Percentiles rank a stretch among this genome's conserved stretches.
Conservation (phyloP, 2,113 vertebrate genomes). For the Benitochromis conjunctus region DNA sequence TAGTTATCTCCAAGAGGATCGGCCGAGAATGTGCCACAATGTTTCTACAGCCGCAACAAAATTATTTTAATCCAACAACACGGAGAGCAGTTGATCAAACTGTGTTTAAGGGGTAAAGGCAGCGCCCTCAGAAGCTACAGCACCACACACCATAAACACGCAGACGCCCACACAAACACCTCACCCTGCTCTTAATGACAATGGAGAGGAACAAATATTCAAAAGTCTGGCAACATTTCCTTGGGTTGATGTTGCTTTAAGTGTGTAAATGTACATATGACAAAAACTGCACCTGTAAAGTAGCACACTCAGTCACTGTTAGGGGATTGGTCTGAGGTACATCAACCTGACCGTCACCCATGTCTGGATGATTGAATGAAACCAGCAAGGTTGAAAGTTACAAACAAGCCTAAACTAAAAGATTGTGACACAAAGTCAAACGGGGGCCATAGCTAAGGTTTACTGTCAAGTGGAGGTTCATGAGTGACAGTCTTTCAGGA, state of each 20-base stretch:
- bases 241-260: neutral
- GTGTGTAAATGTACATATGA: neutral
- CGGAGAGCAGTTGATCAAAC: neutral
- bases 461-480: constrained; percentile 7
- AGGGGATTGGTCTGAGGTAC: neutral
- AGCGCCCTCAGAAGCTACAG: neutral
- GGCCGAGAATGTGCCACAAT: neutral
- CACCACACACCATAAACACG: neutral
- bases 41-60: neutral
- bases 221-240: neutral
- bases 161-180: accelerated
- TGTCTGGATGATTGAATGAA: neutral
- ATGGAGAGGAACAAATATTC: neutral
- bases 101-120: neutral
- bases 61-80: neutral
- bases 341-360: neutral
- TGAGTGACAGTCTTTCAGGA: constrained; percentile 1
- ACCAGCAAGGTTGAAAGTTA: neutral
- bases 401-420: neutral
- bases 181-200: neutral
- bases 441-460: constrained; percentile 13
- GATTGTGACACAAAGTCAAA: neutral
- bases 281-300: neutral
- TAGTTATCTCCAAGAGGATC: neutral
- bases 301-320: neutral